Conservation (phyloP, 2,113 vertebrate species). For the Chiloscyllium plagiosum region DNA sequence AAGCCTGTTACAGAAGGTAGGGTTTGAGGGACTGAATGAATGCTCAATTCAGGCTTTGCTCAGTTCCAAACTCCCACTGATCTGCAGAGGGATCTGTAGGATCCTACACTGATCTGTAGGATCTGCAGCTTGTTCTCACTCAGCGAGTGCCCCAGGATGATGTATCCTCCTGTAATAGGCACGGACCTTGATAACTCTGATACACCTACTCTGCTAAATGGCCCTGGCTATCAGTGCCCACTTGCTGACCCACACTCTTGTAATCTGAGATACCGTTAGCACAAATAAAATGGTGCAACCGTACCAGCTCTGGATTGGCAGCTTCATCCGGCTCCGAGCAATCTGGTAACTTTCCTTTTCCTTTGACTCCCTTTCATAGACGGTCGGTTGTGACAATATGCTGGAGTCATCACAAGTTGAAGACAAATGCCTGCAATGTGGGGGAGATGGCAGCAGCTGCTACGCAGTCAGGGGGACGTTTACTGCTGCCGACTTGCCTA, state of each 20-base stretch:
- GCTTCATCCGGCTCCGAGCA: neutral
- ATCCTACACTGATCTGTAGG: no score
- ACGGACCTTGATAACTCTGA: neutral
- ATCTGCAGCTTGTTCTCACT: neutral
- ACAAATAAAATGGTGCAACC: neutral
- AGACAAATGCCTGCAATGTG: conserved; percentile 86
- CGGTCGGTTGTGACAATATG: conserved; percentile 81
- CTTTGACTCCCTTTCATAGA: conserved; percentile 49
- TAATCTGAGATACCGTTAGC: neutral
- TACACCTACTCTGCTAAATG: neutral
- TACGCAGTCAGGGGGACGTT: conserved; percentile 69
- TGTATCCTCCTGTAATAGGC: neutral
- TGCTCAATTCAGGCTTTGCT: neutral
- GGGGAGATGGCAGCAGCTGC: conserved; percentile 77
- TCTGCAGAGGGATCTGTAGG: no score
- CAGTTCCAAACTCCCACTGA: neutral
- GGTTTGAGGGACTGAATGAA: neutral
- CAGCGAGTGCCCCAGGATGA: neutral
- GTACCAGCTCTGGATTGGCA: neutral
- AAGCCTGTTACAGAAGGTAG: neutral
- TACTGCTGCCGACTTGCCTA: conserved; percentile 60
- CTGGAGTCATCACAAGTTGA: conserved; percentile 79
- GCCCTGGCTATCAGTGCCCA: neutral
- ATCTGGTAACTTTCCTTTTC: neutral
- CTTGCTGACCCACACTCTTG: neutral